Base-by-base conservation (phyloP, 2,888 invertebrate species). In the Lomographa bimaculata region DNA sequence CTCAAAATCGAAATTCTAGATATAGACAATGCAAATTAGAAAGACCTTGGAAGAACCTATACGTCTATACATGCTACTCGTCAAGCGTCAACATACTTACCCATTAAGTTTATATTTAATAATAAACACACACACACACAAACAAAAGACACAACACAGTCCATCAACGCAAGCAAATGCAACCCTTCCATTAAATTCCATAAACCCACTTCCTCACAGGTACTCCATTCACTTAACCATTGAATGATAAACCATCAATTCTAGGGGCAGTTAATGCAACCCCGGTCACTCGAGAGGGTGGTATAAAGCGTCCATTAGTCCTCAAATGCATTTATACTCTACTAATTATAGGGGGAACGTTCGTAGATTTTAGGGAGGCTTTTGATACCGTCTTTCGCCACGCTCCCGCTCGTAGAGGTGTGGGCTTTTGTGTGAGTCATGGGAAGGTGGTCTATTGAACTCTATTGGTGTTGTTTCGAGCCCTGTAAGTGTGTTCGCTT, bases 261-360 rank as follows among this genome's bases (percentile, higher is more conserved):
- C 43, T 39, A 27, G 44, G 37, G 43, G 38, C 37, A 47, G 40
- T 46, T 44, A 47, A 50, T 50, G 53, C 53, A 46, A 43, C 40
- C 43, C 11, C 46, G 50, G 50, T 48, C 53, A 54, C 46, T 54
- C 36, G 52, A 51, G 54, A 54, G 45, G 61, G 62, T 46, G 59
- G 59, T 37, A 66, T 62, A 65, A 67, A 64, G 57, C 57, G 60
- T 69, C 75, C 78, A 78, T 79, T 79, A 77, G 69, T 59, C 51
- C 58, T 58, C 53, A 57, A 77, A 78, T 76, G 76, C 77, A 77
- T 77, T 78, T 73, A 77, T 70, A 71, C 71, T 61, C 61, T 20
- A 55, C 71, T 78, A 78, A 77, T 78, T 77, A 78, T 62, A 65
- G 66, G 59, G 71, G 68, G 71, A 25, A 6, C 21, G 34, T 16